Percentiles rank a stretch among this genome's conserved stretches.
Evolutionary conservation across 2,888 invertebrate genomes (phyloP).

Genomic region (Lapara coniferarum): DNA sequence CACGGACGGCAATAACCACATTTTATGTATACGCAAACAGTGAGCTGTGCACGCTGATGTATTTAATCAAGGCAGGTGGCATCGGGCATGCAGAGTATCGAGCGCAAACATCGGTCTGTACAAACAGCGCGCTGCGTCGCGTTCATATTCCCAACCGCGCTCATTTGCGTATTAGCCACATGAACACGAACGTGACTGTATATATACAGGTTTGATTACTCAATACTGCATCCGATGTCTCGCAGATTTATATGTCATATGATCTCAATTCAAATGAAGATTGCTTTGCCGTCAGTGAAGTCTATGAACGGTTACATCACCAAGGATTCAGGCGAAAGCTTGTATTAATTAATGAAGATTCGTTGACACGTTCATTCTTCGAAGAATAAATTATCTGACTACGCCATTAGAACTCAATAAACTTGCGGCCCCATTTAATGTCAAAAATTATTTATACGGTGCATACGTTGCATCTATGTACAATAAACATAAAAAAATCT

Average conservation of each 20-base stretch:
- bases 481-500: no score
- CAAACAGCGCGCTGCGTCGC: conserved; percentile 38
- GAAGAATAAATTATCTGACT: no score
- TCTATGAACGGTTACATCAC: neutral
- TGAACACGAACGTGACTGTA: conserved; percentile 4
- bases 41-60: conserved; percentile 27
- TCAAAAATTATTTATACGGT: no score
- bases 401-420: no score
- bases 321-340: neutral
- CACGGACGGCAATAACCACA: conserved; percentile 8
- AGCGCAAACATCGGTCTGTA: conserved; percentile 40
- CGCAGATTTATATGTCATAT: no score
- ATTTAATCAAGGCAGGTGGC: conserved; percentile 35
- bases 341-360: neutral
- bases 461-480: no score
- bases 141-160: conserved; percentile 25
- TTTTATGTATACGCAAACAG: conserved; percentile 29
- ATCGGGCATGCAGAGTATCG: conserved; percentile 33
- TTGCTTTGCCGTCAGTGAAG: neutral
- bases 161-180: conserved; percentile 20
- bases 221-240: neutral
- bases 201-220: conserved; percentile 21
- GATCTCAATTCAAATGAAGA: neutral
- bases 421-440: no score
- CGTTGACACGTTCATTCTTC: no score